Conservation (phyloP, 1,140 invertebrate genomes). For the Hyles euphorbiae region DNA sequence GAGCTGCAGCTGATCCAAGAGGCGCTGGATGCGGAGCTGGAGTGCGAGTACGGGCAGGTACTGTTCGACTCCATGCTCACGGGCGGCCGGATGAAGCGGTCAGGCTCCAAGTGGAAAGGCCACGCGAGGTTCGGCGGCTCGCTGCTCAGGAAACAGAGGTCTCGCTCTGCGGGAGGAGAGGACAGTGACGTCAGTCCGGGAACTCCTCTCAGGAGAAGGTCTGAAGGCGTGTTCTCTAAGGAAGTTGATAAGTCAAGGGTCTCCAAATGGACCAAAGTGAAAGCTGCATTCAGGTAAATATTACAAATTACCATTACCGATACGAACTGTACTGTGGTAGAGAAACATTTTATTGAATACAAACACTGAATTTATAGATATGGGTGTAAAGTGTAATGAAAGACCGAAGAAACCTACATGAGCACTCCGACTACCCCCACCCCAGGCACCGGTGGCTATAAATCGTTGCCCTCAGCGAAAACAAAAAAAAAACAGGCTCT, state of each 20-base stretch:
- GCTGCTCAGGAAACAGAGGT: constrained; percentile 66
- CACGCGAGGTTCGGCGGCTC: constrained; percentile 67
- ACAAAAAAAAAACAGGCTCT: too few species aligned
- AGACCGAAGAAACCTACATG: too few species aligned
- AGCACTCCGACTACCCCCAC: too few species aligned
- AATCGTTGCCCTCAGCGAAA: too few species aligned
- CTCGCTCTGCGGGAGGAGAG: constrained; percentile 68
- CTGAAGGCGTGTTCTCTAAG: constrained; percentile 56
- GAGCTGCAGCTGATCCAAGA: constrained; percentile 64
- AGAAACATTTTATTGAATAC: too few species aligned
- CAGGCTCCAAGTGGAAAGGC: constrained; percentile 67
- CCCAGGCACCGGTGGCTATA: too few species aligned
- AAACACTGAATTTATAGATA: too few species aligned
- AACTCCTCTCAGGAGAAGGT: constrained; percentile 56
- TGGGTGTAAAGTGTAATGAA: too few species aligned
- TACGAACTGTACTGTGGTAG: too few species aligned
- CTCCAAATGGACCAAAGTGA: constrained; percentile 89
- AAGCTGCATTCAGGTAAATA: constrained; percentile 85
- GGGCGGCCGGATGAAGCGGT: constrained; percentile 65
- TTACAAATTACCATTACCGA: too few species aligned
- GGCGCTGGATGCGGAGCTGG: constrained; percentile 70
- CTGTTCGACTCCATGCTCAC: constrained; percentile 76
- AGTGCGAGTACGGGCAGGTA: constrained; percentile 77
- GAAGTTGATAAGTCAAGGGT: constrained; percentile 76
- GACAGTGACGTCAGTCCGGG: constrained; percentile 59